These are phyloP conservation scores for Chrysaora quinquecirrha DNA, from an alignment of 30 jellyfish, hydroid and myxozoan genomes.

Conservation along the genomic window DNA sequence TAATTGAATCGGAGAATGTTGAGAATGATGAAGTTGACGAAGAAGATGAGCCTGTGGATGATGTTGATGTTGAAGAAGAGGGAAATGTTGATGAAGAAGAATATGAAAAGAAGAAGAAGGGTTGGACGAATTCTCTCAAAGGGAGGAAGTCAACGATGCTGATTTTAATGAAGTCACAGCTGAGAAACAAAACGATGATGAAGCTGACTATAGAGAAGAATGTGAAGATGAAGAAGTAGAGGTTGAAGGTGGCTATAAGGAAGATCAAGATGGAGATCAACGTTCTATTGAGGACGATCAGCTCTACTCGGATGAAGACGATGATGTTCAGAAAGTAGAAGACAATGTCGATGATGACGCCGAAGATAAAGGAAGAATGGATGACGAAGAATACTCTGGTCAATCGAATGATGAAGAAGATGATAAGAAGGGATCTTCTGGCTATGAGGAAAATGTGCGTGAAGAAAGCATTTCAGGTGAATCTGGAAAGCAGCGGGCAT, in stretches of 20 bases:
- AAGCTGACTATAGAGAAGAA: background rate
- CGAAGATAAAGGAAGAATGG: background rate
- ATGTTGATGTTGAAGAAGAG: slow-evolving; percentile 8
- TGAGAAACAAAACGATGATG: background rate
- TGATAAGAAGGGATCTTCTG: background rate
- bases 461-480: background rate
- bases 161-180: too few species aligned
- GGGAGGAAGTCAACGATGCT: slow-evolving; percentile 11
- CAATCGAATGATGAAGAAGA: background rate
- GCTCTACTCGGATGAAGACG: slow-evolving; percentile 3
- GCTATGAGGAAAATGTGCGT: background rate
- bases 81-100: slow-evolving; percentile 41
- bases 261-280: background rate
- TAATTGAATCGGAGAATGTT: background rate
- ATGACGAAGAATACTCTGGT: background rate
- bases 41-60: slow-evolving; percentile 22
- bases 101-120: background rate
- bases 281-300: background rate
- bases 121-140: too few species aligned
- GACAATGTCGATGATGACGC: slow-evolving; percentile 7
- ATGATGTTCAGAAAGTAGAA: background rate
- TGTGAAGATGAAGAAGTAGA: slow-evolving; percentile 39
- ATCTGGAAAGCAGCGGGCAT: background rate
- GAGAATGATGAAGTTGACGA: slow-evolving; percentile 19
- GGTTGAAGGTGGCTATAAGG: slow-evolving; percentile 6